These are phyloP conservation scores for Ganaspis brasiliensis DNA, from an alignment of 2,888 invertebrate species.

Conservation along the genomic window DNA sequence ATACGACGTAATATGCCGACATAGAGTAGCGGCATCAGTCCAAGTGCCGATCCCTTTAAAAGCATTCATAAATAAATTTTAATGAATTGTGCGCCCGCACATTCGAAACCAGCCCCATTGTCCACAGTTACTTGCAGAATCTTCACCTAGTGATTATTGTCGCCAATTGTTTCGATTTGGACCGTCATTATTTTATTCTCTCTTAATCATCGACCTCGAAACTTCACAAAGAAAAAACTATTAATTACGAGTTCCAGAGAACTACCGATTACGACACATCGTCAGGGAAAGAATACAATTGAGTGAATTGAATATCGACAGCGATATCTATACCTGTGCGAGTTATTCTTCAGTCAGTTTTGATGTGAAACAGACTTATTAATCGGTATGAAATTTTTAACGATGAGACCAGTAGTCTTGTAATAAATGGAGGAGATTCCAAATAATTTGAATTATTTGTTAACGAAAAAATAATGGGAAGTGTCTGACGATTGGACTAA, in stretches of 20 bases:
- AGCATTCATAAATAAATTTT: slow-evolving; percentile 77
- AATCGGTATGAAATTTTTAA: too few species aligned
- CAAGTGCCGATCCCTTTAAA: slow-evolving; percentile 74
- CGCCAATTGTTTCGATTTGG: not conserved
- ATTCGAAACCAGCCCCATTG: slow-evolving; percentile 44
- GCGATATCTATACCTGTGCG: too few species aligned
- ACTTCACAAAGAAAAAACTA: not conserved
- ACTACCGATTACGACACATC: not conserved
- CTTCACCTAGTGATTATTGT: slow-evolving; percentile 18
- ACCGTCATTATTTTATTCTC: not conserved
- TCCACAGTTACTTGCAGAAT: slow-evolving; percentile 50
- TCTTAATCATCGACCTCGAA: not conserved
- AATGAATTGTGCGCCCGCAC: slow-evolving; percentile 69
- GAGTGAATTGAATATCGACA: not conserved
- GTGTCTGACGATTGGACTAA: too few species aligned
- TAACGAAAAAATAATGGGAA: too few species aligned
- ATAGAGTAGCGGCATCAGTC: slow-evolving; percentile 52
- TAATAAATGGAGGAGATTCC: too few species aligned
- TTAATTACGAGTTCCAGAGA: not conserved
- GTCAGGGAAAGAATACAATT: not conserved
- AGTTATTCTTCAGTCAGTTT: too few species aligned
- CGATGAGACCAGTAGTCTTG: too few species aligned
- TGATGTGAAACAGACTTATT: too few species aligned
- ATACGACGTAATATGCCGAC: slow-evolving; percentile 18
- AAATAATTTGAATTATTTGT: too few species aligned